phyloP scores from a whole-genome alignment of 2,113 vertebrate species.

The Microtus richardsoni region DNA sequence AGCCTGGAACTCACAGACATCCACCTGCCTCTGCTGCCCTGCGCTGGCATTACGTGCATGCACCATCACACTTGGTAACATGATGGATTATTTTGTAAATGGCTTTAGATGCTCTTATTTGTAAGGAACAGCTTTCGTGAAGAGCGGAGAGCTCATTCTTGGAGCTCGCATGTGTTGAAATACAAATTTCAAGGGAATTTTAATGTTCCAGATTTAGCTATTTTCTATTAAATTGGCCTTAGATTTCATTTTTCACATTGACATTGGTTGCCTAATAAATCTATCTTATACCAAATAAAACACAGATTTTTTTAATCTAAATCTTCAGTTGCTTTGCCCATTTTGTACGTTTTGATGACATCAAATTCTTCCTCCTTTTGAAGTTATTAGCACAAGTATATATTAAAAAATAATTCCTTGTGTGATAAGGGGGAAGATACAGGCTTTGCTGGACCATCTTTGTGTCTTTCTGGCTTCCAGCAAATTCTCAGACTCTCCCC shows the following conservation, averaged over 20 bases:
- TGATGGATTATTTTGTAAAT: background rate
- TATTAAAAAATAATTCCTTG: background rate
- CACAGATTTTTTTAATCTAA: background rate
- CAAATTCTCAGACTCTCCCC: background rate
- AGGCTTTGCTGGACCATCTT: background rate
- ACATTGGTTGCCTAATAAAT: constrained; percentile 12
- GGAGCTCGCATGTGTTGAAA: background rate
- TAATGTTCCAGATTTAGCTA: background rate
- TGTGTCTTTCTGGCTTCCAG: background rate
- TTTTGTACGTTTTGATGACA: constrained; percentile 33
- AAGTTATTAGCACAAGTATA: background rate
- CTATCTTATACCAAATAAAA: constrained; percentile 18
- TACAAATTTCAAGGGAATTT: constrained; percentile 43
- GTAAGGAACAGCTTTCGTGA: constrained; percentile 33
- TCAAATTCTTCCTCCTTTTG: background rate
- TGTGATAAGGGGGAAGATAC: background rate
- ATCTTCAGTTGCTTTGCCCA: background rate
- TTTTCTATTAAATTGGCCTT: constrained; percentile 40
- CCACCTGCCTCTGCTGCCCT: background rate
- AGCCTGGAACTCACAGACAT: background rate
- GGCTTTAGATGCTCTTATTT: background rate
- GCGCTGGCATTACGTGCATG: background rate
- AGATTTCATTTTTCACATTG: background rate
- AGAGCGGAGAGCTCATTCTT: background rate
- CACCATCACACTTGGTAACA: background rate